Base-by-base conservation (phyloP, 2,888 invertebrate genomes). In the Chloromyia formosa region DNA sequence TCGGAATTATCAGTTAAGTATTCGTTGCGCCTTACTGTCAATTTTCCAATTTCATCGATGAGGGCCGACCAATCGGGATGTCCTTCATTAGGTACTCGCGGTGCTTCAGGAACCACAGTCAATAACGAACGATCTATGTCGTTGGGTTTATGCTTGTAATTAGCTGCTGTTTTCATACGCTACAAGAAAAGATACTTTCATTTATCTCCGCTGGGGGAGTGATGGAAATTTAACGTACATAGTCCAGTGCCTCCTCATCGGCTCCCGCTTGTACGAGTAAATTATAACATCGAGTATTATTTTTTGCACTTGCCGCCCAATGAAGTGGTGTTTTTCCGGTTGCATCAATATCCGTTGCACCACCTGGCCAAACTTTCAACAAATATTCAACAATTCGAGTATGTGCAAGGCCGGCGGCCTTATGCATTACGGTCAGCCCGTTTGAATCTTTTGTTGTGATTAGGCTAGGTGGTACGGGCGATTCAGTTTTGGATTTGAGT, bases 311-410 rank as follows among this genome's bases (percentile, higher is more conserved):
- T 1, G 94, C 94, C 0, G 96, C 93, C 85, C 94, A 97, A 85
- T 97, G 96, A 64, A 97, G 86, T 0, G 97, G 92, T 0, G 95
- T 95, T 78, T 94, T 89, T 22, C 95, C 95, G 76, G 95, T 94
- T 81, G 90, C 90, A 84, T 97, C 96, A 18, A 88, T 86, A 49
- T 90, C 89, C 68, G 89, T 89, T 27, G 93, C 87, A 1, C 92
- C 89, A 81, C 90, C 88, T 4, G 93, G 92, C 82, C 90, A 92
- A 77, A 89, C 87, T 61, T 89, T 88, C 0, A 92, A 83, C 60
- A 95, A 89, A 82, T 92, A 93, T 80, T 92, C 90, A 22, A 92
- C 89, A 74, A 95, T 91, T 77, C 91, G 91, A 66, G 89, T 87
- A 80, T 93, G 90, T 0, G 94, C 94, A 77, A 95, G 85, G 18